Evolutionary conservation across 2,797 vertebrate species (phyloP).

Genomic region (Sarcophilus harrisii): DNA sequence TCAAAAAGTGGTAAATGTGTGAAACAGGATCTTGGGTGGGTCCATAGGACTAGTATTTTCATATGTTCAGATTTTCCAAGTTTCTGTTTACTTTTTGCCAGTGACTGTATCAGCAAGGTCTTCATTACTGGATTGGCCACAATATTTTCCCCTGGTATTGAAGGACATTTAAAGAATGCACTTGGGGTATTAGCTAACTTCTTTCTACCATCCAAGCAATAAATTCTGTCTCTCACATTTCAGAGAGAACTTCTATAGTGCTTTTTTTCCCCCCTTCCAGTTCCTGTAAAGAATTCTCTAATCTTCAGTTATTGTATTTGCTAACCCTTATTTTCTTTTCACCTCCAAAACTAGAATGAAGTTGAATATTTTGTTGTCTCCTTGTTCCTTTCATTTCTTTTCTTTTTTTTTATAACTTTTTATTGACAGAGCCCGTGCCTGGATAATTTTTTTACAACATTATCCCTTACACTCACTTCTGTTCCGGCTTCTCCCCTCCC

Average conservation of each 20-base stretch:
- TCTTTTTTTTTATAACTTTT: too few species aligned
- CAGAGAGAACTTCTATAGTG: conserved; percentile 31
- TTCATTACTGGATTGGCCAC: conserved; percentile 5
- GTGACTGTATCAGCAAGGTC: conserved; percentile 23
- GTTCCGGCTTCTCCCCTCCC: too few species aligned
- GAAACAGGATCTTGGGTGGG: background rate
- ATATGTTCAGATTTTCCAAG: conserved; percentile 54
- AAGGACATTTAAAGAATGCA: conserved; percentile 51
- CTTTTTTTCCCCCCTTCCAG: conserved; percentile 34
- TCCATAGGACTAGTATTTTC: conserved; percentile 40
- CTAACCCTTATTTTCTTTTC: conserved; percentile 32
- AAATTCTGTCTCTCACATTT: background rate
- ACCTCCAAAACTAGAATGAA: conserved; percentile 13
- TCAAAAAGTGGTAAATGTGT: conserved; percentile 27
- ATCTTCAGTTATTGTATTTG: conserved; percentile 10
- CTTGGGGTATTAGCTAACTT: conserved; percentile 1
- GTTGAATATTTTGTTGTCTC: conserved; percentile 15
- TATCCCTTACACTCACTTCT: too few species aligned
- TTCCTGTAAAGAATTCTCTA: background rate
- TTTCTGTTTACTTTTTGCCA: conserved; percentile 25
- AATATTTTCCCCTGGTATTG: conserved; percentile 46
- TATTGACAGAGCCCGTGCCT: too few species aligned
- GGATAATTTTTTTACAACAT: too few species aligned
- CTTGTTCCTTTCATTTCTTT: background rate
- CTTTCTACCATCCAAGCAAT: conserved; percentile 22